Conservation (phyloP, 2,113 vertebrate genomes). For the Corvus moneduloides region DNA sequence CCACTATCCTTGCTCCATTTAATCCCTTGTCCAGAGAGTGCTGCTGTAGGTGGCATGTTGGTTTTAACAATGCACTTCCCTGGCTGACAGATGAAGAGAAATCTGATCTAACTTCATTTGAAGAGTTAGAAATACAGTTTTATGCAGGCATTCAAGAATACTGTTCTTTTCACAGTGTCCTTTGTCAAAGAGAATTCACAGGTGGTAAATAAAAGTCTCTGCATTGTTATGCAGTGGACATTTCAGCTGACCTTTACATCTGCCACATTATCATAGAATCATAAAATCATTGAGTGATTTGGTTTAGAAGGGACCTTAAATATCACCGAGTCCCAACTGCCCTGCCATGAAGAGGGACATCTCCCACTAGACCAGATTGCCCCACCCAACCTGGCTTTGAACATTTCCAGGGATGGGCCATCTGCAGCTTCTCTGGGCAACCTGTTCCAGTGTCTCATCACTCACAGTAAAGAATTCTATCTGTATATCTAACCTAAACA, state of each 20-base stretch:
- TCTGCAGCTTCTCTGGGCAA: not conserved
- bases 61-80: not conserved
- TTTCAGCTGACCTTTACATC: not conserved
- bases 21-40: not conserved
- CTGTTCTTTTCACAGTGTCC: not conserved
- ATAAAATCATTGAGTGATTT: not conserved
- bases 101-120: not conserved
- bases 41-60: not conserved
- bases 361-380: not conserved
- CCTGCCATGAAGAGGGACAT: not conserved
- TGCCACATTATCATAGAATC: not conserved
- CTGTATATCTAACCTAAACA: not conserved
- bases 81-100: not conserved
- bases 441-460: not conserved
- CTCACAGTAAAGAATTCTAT: not conserved
- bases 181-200: not conserved
- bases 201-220: not conserved
- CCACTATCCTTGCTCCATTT: accelerated
- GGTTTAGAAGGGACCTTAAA: not conserved
- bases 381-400: not conserved
- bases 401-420: not conserved
- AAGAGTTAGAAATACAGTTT: not conserved
- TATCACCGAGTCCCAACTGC: not conserved
- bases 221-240: not conserved
- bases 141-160: not conserved